Evolutionary conservation across 1,140 invertebrate species (phyloP), one percentile per base, ranked within the genome.

Genomic region (Lasioglossum baleicum): DNA sequence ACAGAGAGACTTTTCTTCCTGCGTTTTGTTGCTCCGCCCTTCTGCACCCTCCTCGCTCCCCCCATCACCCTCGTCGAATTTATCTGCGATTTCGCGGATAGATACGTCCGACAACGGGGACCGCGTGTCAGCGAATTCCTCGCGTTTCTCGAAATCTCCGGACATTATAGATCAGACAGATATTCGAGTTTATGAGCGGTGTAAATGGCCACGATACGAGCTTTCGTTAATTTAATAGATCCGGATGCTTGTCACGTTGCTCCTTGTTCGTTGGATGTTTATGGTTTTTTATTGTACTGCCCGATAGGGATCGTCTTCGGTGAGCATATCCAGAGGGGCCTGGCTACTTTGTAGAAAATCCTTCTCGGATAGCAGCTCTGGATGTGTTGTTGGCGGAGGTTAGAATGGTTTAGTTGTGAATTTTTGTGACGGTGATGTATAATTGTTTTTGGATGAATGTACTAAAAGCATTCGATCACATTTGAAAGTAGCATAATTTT

Each of bases 1-100:
- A 82, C 66, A 35, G 67, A 71, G 42, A 56, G 58, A 75, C 65
- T 75, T 80, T 88, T 83, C 76, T 83, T 87, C 67, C 58, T 75
- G 42, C 53, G 70, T 70, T 74, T 81, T 65, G 58, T 69, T 73
- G 71, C 31, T 13, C 58, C 48, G 42, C 56, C 35, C 31, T 22
- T 60, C 17, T 1, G 2, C 5, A 15, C 44, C 31, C 71, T 48
- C 60, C 69, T 56, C 53, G 51, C 26, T 56, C 44, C 17, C 31
- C 8, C 17, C 31, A 8, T 66, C 44, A 65, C 65, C 53, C 48
- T 42, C 53, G 63, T 77, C 83, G 77, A 85, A 85, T 87, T 85
- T 86, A 82, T 81, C 78, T 68, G 70, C 71, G 56, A 81, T 61
- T 61, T 70, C 65, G 81, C 60, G 72, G 70, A 82, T 68, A 81